Base-by-base conservation (phyloP, 2,113 vertebrate species). In the Psittacula cyanocephala region DNA sequence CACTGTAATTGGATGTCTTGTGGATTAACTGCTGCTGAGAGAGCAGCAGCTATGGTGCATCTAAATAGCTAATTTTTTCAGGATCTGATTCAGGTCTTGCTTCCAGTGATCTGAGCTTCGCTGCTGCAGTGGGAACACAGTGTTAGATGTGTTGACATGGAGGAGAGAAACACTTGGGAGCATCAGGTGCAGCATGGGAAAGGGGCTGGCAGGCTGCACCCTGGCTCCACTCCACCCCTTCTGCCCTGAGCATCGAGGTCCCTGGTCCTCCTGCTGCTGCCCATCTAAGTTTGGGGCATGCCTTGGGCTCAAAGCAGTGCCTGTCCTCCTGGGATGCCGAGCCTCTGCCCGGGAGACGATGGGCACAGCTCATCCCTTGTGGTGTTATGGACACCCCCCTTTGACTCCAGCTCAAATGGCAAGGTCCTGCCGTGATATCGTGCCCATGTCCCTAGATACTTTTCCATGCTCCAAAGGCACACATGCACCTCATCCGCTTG, bases 21-120 rank as follows among this genome's bases (percentile, higher is more conserved):
- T 27, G 64, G 50, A 33, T 90, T 81, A 47, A 24, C 76, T 68
- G 88, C 85, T 3, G 24, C 63, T 0, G 2, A 76, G 88, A 90
- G 55, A 7, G 0, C 78, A 70, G 86, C 35, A 37, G 65, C 85
- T 12, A 68, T 3, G 74, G 69, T 78, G 94, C 83, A 93, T 89
- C 49, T 84, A 80, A 91, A 81, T 60, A 78, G 83, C 83, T 78
- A 64, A 63, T 89, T 94, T 93, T 77, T 93, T 65, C 68, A 31
- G 69, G 41, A 43, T 91, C 88, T 82, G 91, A 93, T 86, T 93
- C 83, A 83, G 86, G 81, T 92, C 91, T 85, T 94, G 91, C 96
- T 84, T 78, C 70, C 74, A 65, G 93, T 91, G 91, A 81, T 67
- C 80, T 69, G 91, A 95, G 81, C 75, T 59, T 68, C 86, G 75